Evolutionary conservation across 1,140 invertebrate genomes (phyloP).

Genomic region (Achatina immaculata): DNA sequence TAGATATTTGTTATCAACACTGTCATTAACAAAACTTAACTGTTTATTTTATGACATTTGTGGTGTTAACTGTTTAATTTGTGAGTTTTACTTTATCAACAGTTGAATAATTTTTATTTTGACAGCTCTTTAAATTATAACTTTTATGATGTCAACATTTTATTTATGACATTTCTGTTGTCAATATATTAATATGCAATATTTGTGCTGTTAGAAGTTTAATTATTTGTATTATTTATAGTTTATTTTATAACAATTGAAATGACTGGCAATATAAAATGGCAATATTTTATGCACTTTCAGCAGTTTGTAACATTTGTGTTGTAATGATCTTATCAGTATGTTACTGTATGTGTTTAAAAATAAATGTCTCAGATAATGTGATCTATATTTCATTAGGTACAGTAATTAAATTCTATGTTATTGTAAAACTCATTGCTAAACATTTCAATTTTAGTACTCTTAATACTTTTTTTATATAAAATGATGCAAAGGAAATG

Average conservation of each 20-base stretch:
- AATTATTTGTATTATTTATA: no score
- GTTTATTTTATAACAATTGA: no score
- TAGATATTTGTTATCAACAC: background rate
- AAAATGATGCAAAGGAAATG: constrained; percentile 45
- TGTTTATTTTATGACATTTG: background rate
- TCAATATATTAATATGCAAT: no score
- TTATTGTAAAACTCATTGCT: background rate
- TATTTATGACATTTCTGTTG: no score
- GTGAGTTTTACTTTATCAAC: background rate
- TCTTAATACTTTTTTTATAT: background rate
- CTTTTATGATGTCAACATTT: background rate
- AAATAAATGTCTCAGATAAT: background rate
- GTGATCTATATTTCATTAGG: background rate
- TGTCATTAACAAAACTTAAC: background rate
- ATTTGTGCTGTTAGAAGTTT: no score
- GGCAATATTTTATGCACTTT: background rate
- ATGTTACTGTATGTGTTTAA: background rate
- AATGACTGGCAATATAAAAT: no score
- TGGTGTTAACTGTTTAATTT: background rate
- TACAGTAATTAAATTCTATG: background rate
- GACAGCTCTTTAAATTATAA: background rate
- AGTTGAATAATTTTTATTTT: background rate
- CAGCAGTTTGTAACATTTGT: no score
- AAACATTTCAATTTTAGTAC: background rate
- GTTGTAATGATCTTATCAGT: background rate